Conservation (phyloP, 1,140 invertebrate genomes). For the Panagrolaimus sp. region DNA sequence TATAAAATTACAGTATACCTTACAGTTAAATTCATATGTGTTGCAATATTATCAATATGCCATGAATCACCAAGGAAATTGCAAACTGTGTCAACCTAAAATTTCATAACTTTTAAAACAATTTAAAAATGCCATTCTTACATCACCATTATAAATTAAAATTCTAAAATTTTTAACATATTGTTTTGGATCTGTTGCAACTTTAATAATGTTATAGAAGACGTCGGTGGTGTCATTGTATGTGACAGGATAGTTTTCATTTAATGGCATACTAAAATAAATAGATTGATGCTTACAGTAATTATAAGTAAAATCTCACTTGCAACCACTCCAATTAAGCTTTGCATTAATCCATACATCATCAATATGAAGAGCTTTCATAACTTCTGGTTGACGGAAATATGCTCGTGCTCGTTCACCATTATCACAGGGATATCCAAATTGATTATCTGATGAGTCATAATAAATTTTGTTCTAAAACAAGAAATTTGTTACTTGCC, state of each 20-base stretch:
- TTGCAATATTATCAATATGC: slow-evolving; percentile 28
- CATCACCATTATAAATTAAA: slow-evolving; percentile 25
- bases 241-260: slow-evolving; percentile 21
- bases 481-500: too few species aligned
- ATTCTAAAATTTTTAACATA: slow-evolving; percentile 29
- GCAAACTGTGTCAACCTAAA: slow-evolving; percentile 20
- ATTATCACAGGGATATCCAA: slow-evolving; percentile 23
- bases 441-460: slow-evolving; percentile 28
- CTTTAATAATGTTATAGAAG: slow-evolving; percentile 15
- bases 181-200: not conserved
- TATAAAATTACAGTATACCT: not conserved
- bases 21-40: not conserved
- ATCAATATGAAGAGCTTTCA: slow-evolving; percentile 19
- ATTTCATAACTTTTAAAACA: too few species aligned
- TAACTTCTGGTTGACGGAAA: slow-evolving; percentile 16
- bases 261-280: slow-evolving; percentile 18
- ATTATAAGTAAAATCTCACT: too few species aligned
- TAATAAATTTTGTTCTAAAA: slow-evolving; percentile 23
- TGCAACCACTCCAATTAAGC: slow-evolving; percentile 11
- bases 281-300: not conserved
- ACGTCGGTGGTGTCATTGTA: slow-evolving; percentile 23
- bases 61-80: slow-evolving; percentile 26
- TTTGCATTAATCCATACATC: slow-evolving; percentile 18
- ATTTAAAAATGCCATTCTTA: not conserved
- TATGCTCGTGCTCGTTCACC: slow-evolving; percentile 22